Conservation (phyloP, 2,797 vertebrate genomes). For the Acanthopagrus latus region DNA sequence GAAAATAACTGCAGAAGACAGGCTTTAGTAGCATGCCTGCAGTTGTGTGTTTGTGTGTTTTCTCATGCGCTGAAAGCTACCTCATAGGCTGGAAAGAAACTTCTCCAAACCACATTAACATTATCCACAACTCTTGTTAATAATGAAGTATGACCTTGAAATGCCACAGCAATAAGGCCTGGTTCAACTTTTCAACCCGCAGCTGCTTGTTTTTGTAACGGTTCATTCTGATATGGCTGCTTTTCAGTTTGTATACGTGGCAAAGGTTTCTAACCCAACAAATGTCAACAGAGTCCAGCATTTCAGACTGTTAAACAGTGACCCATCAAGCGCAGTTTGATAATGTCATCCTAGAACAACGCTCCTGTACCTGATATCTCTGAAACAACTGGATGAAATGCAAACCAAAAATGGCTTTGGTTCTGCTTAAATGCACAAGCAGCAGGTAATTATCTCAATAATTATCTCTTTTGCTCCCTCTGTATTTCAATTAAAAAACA, state of each 20-base stretch:
- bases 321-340: background rate
- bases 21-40: background rate
- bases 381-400: background rate
- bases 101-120: background rate
- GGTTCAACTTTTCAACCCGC: conserved; percentile 36
- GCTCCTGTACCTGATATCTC: background rate
- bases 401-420: background rate
- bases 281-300: conserved; percentile 10
- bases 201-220: conserved; percentile 25
- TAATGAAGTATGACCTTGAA: conserved; percentile 28
- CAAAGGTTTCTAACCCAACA: conserved; percentile 17
- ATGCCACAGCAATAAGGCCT: background rate
- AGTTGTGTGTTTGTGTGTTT: conserved; percentile 6
- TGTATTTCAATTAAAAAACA: background rate
- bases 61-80: background rate
- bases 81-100: background rate
- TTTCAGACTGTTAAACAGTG: conserved; percentile 12
- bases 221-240: conserved; percentile 10
- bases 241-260: conserved; percentile 18
- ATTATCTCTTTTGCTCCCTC: no score
- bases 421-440: background rate
- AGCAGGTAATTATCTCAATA: background rate
- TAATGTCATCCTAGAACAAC: background rate
- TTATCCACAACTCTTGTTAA: conserved; percentile 21
- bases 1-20: background rate